Base-by-base conservation (phyloP, 2,113 vertebrate genomes). In the Thamnaconus septentrionalis region DNA sequence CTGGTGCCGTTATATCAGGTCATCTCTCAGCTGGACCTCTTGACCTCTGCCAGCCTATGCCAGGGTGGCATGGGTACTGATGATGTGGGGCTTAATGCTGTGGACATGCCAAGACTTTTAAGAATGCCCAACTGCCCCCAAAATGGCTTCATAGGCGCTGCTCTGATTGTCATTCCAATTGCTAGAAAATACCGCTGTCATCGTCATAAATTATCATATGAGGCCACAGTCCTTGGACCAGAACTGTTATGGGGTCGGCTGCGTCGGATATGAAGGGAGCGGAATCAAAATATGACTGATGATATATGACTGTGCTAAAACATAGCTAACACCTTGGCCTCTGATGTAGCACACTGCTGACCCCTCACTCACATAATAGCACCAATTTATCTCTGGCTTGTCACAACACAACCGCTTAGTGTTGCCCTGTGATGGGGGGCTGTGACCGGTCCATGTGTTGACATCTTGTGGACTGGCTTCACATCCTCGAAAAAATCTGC, bases 1-100 rank as follows among this genome's bases (percentile, higher is more conserved):
- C 84, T 83, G 75, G 82, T 86, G 76, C 82, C 71, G 81, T 78
- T 69, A 57, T 84, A 78, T 59, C 61, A 64, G 64, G 63, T 69
- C 70, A 61, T 85, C 73, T 81, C 71, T 64, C 63, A n/a, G 67
- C 65, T 44, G 51, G 59, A 75, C 78, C 73, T 74, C 55, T 66
- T 73, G 73, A 83, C 78, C 81, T 46, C 18, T n/a, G 46, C 57
- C 47, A 31, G 46, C 44, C 55, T 42, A 46, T 61, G 70, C 41
- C 43, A 59, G 56, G 73, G 49, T 62, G 59, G 66, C 53, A 68
- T 58, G 63, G 77, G 68, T 47, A 54, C 18, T 56, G 18, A 55
- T 57, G 63, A 7, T 57, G 56, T 54, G 55, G 69, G 61, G 64
- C 61, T 75, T 69, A 73, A 76, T 78, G 18, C 18, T 31, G 18